Conservation (phyloP, 2,113 vertebrate species). For the Pogonocichla stellata region DNA sequence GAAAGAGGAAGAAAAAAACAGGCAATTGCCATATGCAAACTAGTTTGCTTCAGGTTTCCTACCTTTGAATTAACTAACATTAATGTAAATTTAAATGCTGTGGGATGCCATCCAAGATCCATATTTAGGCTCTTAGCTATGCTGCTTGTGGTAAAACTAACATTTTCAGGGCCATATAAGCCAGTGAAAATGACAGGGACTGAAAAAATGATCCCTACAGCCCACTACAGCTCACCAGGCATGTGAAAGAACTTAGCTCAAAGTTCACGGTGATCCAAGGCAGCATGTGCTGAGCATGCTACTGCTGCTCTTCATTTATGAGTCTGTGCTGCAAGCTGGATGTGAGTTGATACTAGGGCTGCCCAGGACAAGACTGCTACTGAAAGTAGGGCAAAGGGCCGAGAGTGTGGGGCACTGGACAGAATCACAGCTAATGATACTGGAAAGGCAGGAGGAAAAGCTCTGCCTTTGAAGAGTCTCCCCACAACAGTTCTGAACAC, state of each 20-base stretch:
- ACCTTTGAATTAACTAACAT: neutral
- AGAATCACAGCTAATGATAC: neutral
- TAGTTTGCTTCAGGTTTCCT: neutral
- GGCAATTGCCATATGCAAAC: neutral
- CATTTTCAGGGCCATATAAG: neutral
- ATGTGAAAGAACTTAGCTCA: neutral
- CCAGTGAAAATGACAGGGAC: neutral
- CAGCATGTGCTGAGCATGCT: accelerated
- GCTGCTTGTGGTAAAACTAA: neutral
- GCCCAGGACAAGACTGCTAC: neutral
- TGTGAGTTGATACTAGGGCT: neutral
- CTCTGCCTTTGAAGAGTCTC: neutral
- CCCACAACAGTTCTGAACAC: neutral
- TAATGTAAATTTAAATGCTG: neutral
- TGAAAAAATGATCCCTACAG: accelerated
- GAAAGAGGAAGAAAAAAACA: neutral
- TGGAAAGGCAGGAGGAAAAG: neutral
- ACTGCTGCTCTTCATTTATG: neutral
- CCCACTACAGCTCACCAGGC: neutral
- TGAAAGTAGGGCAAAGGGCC: neutral
- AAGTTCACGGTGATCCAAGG: accelerated
- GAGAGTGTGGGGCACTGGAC: neutral
- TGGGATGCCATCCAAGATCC: neutral
- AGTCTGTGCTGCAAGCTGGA: neutral
- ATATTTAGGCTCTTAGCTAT: neutral